Evolutionary conservation across 2,113 vertebrate species (phyloP).

Genomic region (Oryzias celebensis): DNA sequence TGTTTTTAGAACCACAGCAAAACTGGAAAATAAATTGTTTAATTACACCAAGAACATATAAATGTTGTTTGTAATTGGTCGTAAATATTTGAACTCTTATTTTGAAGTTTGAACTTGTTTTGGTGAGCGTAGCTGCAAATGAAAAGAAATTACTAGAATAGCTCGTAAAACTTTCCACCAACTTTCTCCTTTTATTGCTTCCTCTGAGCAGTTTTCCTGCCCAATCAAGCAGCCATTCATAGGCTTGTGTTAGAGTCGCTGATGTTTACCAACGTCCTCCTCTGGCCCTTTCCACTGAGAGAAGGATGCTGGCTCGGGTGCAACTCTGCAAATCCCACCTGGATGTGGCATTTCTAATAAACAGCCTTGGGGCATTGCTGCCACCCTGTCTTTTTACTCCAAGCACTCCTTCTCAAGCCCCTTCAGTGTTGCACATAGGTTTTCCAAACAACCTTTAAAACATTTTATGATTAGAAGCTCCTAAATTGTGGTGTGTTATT

Average conservation of each 20-base stretch:
- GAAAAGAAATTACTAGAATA: not conserved
- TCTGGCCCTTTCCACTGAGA: conserved; percentile 89
- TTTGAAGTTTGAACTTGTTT: not conserved
- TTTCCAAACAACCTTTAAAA: conserved; percentile 51
- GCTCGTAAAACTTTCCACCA: conserved; percentile 3
- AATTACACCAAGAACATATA: no score
- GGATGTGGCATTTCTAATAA: conserved; percentile 75
- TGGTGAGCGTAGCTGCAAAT: not conserved
- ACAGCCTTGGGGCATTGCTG: conserved; percentile 73
- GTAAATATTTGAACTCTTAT: not conserved
- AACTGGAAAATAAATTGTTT: no score
- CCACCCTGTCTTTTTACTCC: conserved; percentile 54
- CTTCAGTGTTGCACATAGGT: conserved; percentile 29
- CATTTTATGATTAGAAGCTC: conserved; percentile 51
- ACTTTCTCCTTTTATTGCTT: conserved; percentile 39
- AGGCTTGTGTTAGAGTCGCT: conserved; percentile 84
- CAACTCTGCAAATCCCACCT: conserved; percentile 86
- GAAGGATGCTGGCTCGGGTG: conserved; percentile 86
- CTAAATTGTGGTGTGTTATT: conserved; percentile 36
- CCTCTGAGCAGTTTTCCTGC: conserved; percentile 11
- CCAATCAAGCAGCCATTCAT: conserved; percentile 78
- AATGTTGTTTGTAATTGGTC: not conserved
- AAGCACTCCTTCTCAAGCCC: conserved; percentile 42
- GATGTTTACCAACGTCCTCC: conserved; percentile 93
- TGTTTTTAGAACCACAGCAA: no score